phyloP scores from a whole-genome alignment of 2,888 invertebrate genomes.

The Melolontha melolontha region DNA sequence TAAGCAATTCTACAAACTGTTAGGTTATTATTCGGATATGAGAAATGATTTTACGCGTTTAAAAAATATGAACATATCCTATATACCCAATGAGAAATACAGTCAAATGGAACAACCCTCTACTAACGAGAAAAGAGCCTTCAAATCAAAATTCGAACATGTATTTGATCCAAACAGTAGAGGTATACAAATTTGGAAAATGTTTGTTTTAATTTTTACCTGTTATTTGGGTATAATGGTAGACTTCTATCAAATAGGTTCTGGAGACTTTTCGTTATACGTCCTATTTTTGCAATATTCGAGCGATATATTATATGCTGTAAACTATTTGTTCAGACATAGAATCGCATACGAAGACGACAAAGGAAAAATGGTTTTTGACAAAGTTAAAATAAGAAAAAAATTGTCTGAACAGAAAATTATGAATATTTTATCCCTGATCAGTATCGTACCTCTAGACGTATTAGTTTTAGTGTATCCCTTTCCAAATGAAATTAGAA shows the following conservation, averaged over 20 bases:
- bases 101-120: neutral
- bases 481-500: neutral
- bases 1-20: constrained; percentile 25
- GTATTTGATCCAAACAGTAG: constrained; percentile 30
- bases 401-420: constrained; percentile 11
- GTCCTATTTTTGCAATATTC: constrained; percentile 40
- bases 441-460: constrained; percentile 44
- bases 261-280: constrained; percentile 17
- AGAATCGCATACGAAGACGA: constrained; percentile 43
- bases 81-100: constrained; percentile 17
- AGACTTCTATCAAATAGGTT: constrained; percentile 44
- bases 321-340: constrained; percentile 39
- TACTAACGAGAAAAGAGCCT: neutral
- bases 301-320: constrained; percentile 42
- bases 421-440: constrained; percentile 33
- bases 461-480: constrained; percentile 41
- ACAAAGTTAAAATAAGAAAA: constrained; percentile 36
- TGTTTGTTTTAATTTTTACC: constrained; percentile 39
- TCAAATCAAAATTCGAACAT: neutral
- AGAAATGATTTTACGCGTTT: constrained; percentile 17
- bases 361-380: constrained; percentile 37
- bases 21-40: constrained; percentile 19
- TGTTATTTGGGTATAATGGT: constrained; percentile 43
- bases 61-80: constrained; percentile 21
- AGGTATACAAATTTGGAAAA: constrained; percentile 36